A percentile compares a stretch with the other conserved stretches of the same genome.
These are phyloP conservation scores for Caenorhabditis wallacei DNA, from an alignment of 2,888 invertebrate species.

Conservation along the genomic window DNA sequence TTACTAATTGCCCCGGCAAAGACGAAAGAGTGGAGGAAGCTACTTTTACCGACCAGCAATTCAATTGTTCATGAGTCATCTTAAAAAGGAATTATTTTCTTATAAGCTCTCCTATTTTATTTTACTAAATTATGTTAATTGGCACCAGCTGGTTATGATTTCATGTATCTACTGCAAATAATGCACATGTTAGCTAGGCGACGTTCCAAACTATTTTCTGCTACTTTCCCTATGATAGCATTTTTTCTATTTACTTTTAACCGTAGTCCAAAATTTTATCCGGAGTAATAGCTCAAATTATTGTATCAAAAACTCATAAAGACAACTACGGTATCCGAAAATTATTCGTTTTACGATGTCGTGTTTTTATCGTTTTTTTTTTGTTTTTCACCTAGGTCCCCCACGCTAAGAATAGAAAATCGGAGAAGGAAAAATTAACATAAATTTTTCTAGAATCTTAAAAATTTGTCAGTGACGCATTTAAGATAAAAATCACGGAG, in stretches of 20 bases:
- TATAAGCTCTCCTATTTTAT: background rate
- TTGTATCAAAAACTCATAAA: constrained; percentile 16
- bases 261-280: background rate
- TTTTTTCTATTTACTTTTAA: too few species aligned
- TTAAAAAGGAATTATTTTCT: background rate
- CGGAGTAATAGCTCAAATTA: background rate
- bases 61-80: constrained; percentile 27
- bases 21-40: constrained; percentile 23
- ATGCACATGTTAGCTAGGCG: background rate
- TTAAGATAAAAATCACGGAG: background rate
- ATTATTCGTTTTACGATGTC: background rate
- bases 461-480: background rate
- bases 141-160: background rate
- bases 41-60: constrained; percentile 7
- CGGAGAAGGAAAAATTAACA: constrained; percentile 3
- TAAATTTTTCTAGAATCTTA: constrained; percentile 3
- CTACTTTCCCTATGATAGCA: too few species aligned
- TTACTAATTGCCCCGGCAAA: constrained; percentile 14
- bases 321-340: background rate
- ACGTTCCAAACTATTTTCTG: too few species aligned
- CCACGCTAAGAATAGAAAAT: background rate
- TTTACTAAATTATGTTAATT: too few species aligned
- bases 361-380: background rate
- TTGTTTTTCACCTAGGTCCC: background rate
- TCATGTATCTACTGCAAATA: background rate